Evolutionary conservation across 2,113 vertebrate genomes (phyloP).

Genomic region (Hoplias malabaricus): DNA sequence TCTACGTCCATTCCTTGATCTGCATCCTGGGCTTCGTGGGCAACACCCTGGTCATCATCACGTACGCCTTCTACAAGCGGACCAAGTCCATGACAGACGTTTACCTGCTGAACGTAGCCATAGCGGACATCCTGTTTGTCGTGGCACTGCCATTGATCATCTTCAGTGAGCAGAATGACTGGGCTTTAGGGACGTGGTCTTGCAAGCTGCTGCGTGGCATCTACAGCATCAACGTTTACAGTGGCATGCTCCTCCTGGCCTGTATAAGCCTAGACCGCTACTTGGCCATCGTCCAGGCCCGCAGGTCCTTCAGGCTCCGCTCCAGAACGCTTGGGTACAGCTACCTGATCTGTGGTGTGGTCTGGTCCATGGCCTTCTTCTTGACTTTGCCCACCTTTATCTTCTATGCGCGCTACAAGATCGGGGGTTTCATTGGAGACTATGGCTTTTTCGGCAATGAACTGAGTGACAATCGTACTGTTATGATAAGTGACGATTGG

Average conservation of each 20-base stretch:
- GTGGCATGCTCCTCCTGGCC: slow-evolving; percentile 86
- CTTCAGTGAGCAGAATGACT: slow-evolving; percentile 70
- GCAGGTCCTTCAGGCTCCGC: slow-evolving; percentile 80
- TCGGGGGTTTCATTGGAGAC: neutral
- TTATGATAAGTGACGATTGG: neutral
- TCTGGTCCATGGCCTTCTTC: slow-evolving; percentile 78
- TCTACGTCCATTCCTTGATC: slow-evolving; percentile 76
- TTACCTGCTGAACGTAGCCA: slow-evolving; percentile 88
- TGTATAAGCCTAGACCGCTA: slow-evolving; percentile 89
- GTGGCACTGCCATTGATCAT: slow-evolving; percentile 84
- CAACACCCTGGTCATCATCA: slow-evolving; percentile 84
- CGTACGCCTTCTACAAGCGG: slow-evolving; percentile 83
- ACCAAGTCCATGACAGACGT: slow-evolving; percentile 89
- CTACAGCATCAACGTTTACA: slow-evolving; percentile 88
- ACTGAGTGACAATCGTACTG: no score
- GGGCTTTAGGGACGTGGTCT: slow-evolving; percentile 75
- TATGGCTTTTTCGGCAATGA: no score
- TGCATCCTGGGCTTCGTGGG: slow-evolving; percentile 82
- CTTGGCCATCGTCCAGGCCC: slow-evolving; percentile 87
- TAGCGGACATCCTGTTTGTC: slow-evolving; percentile 86
- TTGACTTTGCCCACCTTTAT: slow-evolving; percentile 79
- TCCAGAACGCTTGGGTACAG: slow-evolving; percentile 67
- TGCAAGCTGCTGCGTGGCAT: slow-evolving; percentile 84
- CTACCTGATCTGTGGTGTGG: slow-evolving; percentile 68
- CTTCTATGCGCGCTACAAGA: slow-evolving; percentile 63